A percentile compares a stretch with the other conserved stretches of the same genome.
These are phyloP conservation scores for Myxocyprinus asiaticus DNA, from an alignment of 2,113 vertebrate species.

Conservation along the genomic window DNA sequence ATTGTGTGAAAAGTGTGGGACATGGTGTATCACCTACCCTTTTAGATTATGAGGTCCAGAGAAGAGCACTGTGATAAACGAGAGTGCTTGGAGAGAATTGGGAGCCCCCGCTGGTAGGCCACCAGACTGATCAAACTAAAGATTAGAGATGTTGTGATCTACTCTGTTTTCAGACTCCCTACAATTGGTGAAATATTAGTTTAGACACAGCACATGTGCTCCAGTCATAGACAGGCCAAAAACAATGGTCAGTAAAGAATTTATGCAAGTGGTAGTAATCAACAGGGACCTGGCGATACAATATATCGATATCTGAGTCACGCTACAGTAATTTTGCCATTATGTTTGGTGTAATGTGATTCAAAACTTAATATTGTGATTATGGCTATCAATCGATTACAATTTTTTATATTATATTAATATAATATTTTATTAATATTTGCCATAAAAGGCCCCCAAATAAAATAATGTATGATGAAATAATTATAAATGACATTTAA, in stretches of 20 bases:
- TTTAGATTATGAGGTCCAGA: slow-evolving; percentile 40
- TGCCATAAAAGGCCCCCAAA: no score
- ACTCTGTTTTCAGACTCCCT: neutral
- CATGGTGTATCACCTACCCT: slow-evolving; percentile 6
- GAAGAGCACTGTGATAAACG: slow-evolving; percentile 27
- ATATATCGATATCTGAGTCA: no score
- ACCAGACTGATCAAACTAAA: slow-evolving; percentile 34
- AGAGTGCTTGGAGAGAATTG: slow-evolving; percentile 28
- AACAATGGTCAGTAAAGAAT: neutral
- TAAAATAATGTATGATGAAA: no score
- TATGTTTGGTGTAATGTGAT: no score
- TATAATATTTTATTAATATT: no score
- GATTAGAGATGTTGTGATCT: slow-evolving; percentile 40
- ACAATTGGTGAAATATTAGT: slow-evolving; percentile 38
- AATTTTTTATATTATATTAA: no score
- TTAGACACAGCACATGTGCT: slow-evolving; percentile 15
- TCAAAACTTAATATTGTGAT: no score
- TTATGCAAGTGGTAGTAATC: neutral
- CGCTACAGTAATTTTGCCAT: no score
- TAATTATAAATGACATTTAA: no score
- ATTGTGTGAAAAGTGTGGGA: slow-evolving; percentile 28
- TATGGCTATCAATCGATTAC: no score
- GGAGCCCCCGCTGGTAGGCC: slow-evolving; percentile 31
- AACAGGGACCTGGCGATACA: no score
- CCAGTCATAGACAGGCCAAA: neutral